phyloP scores from a whole-genome alignment of 2,797 vertebrate genomes.

The Okamejei kenojei region DNA sequence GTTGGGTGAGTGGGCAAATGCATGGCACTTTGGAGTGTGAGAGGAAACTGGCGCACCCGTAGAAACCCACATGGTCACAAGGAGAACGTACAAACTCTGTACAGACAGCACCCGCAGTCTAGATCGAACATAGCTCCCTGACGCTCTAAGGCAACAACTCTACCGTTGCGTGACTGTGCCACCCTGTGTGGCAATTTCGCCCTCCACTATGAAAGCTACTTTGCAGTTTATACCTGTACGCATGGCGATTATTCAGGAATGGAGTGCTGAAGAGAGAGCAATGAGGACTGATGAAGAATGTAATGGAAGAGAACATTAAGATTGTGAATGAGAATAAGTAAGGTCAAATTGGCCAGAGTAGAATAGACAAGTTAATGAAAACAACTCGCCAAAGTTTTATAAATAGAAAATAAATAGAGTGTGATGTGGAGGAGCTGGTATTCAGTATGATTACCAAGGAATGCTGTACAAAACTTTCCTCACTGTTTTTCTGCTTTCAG shows the following conservation, averaged over 20 bases:
- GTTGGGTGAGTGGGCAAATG: too few relatives aligned
- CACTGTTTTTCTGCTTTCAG: not conserved
- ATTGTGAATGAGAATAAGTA: not conserved
- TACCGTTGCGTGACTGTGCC: too few relatives aligned
- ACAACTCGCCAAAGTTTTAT: not conserved
- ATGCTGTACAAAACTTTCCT: not conserved
- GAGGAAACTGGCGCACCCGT: too few relatives aligned
- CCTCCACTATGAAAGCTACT: not conserved
- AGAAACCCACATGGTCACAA: too few relatives aligned
- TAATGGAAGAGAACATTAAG: not conserved
- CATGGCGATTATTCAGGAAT: not conserved
- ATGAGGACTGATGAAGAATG: not conserved
- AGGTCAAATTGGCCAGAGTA: not conserved
- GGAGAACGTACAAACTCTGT: too few relatives aligned
- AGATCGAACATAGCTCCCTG: too few relatives aligned
- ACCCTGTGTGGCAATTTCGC: not conserved
- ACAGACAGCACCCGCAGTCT: too few relatives aligned
- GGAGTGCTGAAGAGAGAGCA: not conserved
- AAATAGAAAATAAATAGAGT: not conserved
- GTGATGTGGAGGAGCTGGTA: not conserved
- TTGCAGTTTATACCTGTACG: not conserved
- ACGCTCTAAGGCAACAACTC: too few relatives aligned
- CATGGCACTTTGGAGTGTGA: too few relatives aligned
- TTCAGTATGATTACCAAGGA: not conserved
- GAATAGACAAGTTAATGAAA: not conserved